Evolutionary conservation across 2,113 vertebrate species (phyloP), one percentile per base, ranked within the genome.

Genomic region (Arothron firmamentum): DNA sequence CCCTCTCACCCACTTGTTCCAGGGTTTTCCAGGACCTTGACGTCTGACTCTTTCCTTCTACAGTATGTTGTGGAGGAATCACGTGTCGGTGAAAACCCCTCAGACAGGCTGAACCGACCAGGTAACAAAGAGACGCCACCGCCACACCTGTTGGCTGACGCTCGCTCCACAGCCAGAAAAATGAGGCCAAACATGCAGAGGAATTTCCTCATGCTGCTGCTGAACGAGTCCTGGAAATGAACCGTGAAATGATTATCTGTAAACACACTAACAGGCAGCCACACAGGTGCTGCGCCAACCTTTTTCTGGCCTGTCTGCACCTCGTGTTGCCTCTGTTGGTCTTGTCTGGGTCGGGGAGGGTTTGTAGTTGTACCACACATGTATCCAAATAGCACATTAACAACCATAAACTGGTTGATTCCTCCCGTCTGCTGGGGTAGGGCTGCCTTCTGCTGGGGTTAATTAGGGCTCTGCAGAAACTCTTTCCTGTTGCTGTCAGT

Each of bases 31-130:
- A 17, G 14, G 16, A 45, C 43, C 10, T 45, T 45, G 34, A 38
- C 11, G 5, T 23, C 21, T 23, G 25, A 28, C 25, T 10, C 6
- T 38, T 34, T 34, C 31, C 31, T 6, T 34, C 31, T 34, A 34
- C 31, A 34, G 34, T 38, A 12, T 38, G 34, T 11, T 11, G 1
- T 12, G 12, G 34, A 9, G 11, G 15, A 52, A 55, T n/a, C 13
- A 6, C 11, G 2, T 25, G 50, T 14, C n/a, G 5, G 50, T n/a
- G 13, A 21, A 60, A 67, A 59, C 41, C 8, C 17, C 41, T 38
- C 43, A 54, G 15, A 57, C 56, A 56, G 43, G 52, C 65, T 48
- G 43, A 55, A 47, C 65, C 38, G 6, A 54, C 3, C 8, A 58
- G 18, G 9, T 19, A 38, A 51, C 50, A 64, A 68, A 47, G 58